These are phyloP conservation scores for Mesocentrotus franciscanus DNA, from an alignment of 53 echinoderm and acorn worm genomes.

Conservation along the genomic window DNA sequence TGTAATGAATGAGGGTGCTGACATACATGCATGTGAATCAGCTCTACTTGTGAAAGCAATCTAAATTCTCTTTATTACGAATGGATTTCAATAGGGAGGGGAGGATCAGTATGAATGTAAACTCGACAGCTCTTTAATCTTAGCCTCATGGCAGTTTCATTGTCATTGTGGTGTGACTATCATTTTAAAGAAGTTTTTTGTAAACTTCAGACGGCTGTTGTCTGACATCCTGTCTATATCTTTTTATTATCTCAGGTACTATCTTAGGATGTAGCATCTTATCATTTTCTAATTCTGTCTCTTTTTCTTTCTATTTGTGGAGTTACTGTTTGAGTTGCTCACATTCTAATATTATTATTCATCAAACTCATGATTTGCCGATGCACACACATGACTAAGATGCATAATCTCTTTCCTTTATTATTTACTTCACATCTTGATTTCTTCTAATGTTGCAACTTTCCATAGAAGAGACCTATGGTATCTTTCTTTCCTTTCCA, in stretches of 20 bases:
- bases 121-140: neutral
- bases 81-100: neutral
- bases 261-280: neutral
- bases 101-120: neutral
- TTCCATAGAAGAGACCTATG: too few species aligned
- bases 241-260: neutral
- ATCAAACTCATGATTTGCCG: neutral
- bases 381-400: neutral
- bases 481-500: neutral
- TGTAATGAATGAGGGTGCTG: slow-evolving; percentile 3
- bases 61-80: neutral
- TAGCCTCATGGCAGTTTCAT: neutral
- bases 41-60: neutral
- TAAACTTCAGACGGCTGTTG: slow-evolving; percentile 25
- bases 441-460: too few species aligned
- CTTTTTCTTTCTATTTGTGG: neutral
- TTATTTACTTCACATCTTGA: too few species aligned
- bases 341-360: neutral
- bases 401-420: too few species aligned
- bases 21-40: neutral
- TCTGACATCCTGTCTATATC: neutral
- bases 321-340: neutral
- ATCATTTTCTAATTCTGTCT: neutral
- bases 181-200: neutral
- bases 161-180: neutral